These are phyloP conservation scores for Scaptomyza hsui DNA, from an alignment of 1,140 invertebrate species.

Conservation along the genomic window DNA sequence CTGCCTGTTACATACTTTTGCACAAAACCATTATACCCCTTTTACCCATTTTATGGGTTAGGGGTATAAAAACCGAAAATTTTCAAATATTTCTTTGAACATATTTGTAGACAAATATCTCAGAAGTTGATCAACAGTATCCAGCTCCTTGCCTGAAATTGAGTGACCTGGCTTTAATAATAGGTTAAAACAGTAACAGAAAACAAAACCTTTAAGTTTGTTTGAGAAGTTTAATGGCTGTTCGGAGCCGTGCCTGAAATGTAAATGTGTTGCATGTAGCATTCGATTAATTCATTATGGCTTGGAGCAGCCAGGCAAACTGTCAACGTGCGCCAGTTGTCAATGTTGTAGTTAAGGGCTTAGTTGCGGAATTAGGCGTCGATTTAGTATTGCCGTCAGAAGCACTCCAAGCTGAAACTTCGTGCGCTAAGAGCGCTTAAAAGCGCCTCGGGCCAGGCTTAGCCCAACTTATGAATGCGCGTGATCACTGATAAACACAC, in stretches of 20 bases:
- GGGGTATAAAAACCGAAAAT: too few species aligned
- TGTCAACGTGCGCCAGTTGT: slow-evolving; percentile 58
- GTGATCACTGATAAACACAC: slow-evolving; percentile 44
- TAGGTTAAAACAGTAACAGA: slow-evolving; percentile 18
- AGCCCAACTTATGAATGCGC: slow-evolving; percentile 73
- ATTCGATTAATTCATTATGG: slow-evolving; percentile 77
- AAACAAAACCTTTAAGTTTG: slow-evolving; percentile 14
- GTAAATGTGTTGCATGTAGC: slow-evolving; percentile 57
- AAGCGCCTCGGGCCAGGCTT: slow-evolving; percentile 70
- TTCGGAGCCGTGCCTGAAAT: slow-evolving; percentile 29
- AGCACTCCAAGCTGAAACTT: slow-evolving; percentile 49
- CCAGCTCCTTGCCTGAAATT: too few species aligned
- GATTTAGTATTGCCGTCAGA: slow-evolving; percentile 61
- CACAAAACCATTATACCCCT: too few species aligned
- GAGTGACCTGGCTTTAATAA: too few species aligned
- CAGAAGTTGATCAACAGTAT: background rate
- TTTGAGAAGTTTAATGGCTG: slow-evolving; percentile 46
- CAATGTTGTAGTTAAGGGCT: slow-evolving; percentile 80
- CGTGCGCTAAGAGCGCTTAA: slow-evolving; percentile 68
- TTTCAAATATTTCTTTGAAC: too few species aligned
- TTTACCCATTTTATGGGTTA: too few species aligned
- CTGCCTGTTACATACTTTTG: too few species aligned
- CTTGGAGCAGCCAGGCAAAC: slow-evolving; percentile 14
- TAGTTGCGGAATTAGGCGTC: slow-evolving; percentile 76
- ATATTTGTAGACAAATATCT: too few species aligned